Base-by-base conservation (phyloP, 2,113 vertebrate genomes). In the Mormyrus lacerda region DNA sequence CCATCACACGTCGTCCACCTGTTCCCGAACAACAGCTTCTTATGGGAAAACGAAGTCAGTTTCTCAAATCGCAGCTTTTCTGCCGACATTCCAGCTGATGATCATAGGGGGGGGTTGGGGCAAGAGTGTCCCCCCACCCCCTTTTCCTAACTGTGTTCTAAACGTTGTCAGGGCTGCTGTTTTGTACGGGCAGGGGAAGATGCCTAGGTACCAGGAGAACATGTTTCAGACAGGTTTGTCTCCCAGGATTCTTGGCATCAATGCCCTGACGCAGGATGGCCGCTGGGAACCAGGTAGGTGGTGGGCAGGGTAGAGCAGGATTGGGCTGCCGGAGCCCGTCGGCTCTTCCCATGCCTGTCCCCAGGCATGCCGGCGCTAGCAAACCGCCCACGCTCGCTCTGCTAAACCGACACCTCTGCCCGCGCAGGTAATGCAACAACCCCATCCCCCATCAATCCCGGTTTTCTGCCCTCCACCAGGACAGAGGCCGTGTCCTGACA, bases 41-140 rank as follows among this genome's bases (percentile, higher is more conserved):
- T 90, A 87, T 86, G 73, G 15, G 55, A 73, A 90, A 79, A 27
- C 47, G n/a, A 2, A 3, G 9, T 0, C 48, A 27, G 47, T 88
- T 90, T 86, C 44, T 90, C 50, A 27, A 88, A 90, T 58, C 50
- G 47, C 31, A 7, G 39, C 24, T 27, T 58, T n/a, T 58, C 55
- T 24, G 27, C 3, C 3, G 65, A 73, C 65, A 73, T 35, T 13
- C 65, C 65, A 17, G 10, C 27, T 13, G 17, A n/a, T 10, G 10
- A 24, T 21, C 44, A 3, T 19, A 13, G 21, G 45, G 35, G 79
- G 10, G 58, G 5, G 58, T 27, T 11, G 51, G 51, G 6, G 50
- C 15, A 17, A 51, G 50, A 17, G 15, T 3, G 4, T 24, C 19
- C 53, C 0, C 53, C 53, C 53, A 24, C 6, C 55, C 55, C 21